Conservation (phyloP, 2,888 invertebrate species). For the Gnatocerus cornutus region DNA sequence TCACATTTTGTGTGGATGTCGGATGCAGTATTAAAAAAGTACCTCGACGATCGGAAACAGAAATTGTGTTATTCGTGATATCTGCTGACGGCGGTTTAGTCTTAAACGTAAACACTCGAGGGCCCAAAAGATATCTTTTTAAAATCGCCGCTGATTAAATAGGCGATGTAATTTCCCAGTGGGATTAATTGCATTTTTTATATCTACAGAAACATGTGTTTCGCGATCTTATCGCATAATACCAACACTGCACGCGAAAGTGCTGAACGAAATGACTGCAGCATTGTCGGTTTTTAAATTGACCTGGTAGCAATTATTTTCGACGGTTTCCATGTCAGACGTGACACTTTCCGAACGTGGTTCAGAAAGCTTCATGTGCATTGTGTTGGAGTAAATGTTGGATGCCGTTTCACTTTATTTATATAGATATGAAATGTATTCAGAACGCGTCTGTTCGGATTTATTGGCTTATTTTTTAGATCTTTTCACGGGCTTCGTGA, state of each 20-base stretch:
- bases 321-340: conserved; percentile 31
- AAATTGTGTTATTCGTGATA: conserved; percentile 11
- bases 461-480: conserved; percentile 48
- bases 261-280: conserved; percentile 37
- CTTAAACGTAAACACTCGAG: conserved; percentile 19
- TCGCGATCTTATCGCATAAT: conserved; percentile 44
- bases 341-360: conserved; percentile 34
- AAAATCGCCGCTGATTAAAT: conserved; percentile 11
- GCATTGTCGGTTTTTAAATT: conserved; percentile 37
- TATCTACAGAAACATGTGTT: conserved; percentile 50
- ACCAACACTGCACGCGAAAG: conserved; percentile 44
- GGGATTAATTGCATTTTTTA: conserved; percentile 45
- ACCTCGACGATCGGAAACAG: conserved; percentile 7
- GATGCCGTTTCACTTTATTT: conserved; percentile 45
- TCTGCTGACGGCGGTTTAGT: conserved; percentile 6
- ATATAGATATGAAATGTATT: conserved; percentile 47
- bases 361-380: conserved; percentile 30
- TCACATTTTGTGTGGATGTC: background rate
- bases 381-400: conserved; percentile 42
- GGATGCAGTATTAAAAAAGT: conserved; percentile 11
- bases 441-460: conserved; percentile 48
- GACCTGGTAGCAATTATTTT: conserved; percentile 36
- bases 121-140: conserved; percentile 27
- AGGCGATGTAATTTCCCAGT: background rate
- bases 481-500: conserved; percentile 41